Evolutionary conservation across 2,888 invertebrate genomes (phyloP), one percentile per base, ranked within the genome.

Genomic region (Noctuana brunneofusca): DNA sequence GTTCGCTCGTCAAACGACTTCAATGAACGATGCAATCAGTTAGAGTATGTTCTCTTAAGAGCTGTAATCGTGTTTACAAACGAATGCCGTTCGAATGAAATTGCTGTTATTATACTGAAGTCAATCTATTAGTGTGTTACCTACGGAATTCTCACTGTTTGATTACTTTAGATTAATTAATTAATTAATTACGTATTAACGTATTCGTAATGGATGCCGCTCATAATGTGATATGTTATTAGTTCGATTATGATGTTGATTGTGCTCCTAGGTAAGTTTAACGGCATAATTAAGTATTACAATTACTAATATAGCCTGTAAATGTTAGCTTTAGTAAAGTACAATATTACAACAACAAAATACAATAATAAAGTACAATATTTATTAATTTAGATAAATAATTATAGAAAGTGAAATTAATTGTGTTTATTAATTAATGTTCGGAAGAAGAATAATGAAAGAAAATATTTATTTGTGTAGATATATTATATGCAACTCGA

Each of bases 11-110:
- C 84, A 83, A 84, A 83, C 76, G 81, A 75, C 71, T 78, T 74
- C 86, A 82, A 85, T 84, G 80, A 84, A 79, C 75, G 78, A 78
- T 69, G 82, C 81, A 89, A 89, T 90, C 83, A 87, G 79, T 83
- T 87, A 87, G 86, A 89, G 88, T 88, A 84, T 80, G 77, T 78
- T 72, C 75, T 71, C 73, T 78, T 79, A 78, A 80, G 77, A 74
- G 71, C 75, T 67, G 65, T 63, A 58, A 79, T 71, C 69, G 68
- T 72, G 73, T 76, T 78, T 73, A 73, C 77, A 74, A 75, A 75
- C 70, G 72, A 69, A 73, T 69, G 67, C 59, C 65, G 66, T 66
- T 70, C 64, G 63, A 67, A 68, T 69, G 64, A 65, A 67, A 71
- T 71, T 73, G 68, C 67, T 65, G 53, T 65, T 68, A 68, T 73